Base-by-base conservation (phyloP, 1,140 invertebrate genomes). In the Melitaea cinxia region DNA sequence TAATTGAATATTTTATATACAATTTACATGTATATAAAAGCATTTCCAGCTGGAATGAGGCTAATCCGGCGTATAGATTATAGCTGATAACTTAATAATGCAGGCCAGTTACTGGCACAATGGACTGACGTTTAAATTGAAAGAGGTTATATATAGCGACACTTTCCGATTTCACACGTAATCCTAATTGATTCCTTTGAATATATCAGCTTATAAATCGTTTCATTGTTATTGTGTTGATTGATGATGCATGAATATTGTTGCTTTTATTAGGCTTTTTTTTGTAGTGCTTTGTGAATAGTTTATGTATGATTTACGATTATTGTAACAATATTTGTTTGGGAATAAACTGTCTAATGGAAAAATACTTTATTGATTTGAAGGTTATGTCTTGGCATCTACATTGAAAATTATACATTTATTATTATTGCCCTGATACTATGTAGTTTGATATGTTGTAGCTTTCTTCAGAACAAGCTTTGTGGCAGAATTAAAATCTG, bases 41-140 rank as follows among this genome's bases (percentile, higher is more conserved):
- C 54, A 42, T 10, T 42, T 26, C 23, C n/a, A 9, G 33, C 10
- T 7, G 7, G 10, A 57, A 57, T 45, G 39, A 33, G 56, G 42
- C 45, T 59, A 59, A 59, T 59, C 56, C 42, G 42, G 14, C 37
- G 23, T 45, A 55, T 2, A 55, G 39, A 47, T 55, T 33, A 55
- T 28, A 17, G 24, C 33, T 10, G 55, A 65, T 65, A 65, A 65
- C 63, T 45, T 50, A 33, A 65, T 65, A 58, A 50, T 50, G 47
- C 35, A 15, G 26, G 4, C n/a, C 23, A 52, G 17, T 21, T 39
- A 15, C 26, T 39, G 26, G 9, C 6, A 50, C 47, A 57, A 52
- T 52, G 33, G 23, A 57, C 54, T 4, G 17, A 52, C 57, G 45
- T 12, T 59, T 49, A 47, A 45, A 59, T 50, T 26, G 47, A 30